Base-by-base conservation (phyloP, 2,888 invertebrate genomes). In the Drosophila pegasa region DNA sequence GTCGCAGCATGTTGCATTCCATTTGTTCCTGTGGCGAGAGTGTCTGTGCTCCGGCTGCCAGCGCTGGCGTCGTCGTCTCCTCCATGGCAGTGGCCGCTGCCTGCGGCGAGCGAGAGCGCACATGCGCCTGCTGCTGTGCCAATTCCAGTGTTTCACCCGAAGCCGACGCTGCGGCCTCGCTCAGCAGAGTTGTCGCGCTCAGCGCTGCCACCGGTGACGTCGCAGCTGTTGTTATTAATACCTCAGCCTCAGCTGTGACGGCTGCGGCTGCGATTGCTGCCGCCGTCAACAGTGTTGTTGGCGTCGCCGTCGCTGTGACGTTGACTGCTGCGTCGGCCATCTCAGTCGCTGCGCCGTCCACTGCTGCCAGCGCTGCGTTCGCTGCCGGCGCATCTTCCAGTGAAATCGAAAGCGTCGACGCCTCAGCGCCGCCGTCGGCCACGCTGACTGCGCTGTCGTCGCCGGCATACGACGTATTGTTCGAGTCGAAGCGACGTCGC, bases 401-500 rank as follows among this genome's bases (percentile, higher is more conserved):
- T 57, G 89, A 80, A 72, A 78, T 61, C 52, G 88, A 85, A 72
- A 79, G 71, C 52, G 84, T 75, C 20, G 74, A 55, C 54, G 72
- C 25, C 16, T 56, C 37, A 12, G 52, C 52, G 1, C 14, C 56
- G 48, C 59, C 63, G 18, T 52, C 73, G 14, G 22, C 59, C 9
- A 10, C 73, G n/a, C 22, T 47, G 38, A 18, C 31, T 12, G 25
- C 56, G 12, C 47, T 41, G 41, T 80, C 90, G 41, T 89, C 87
- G 58, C 75, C 71, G 10, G 67, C 78, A 33, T 83, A 80, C 47
- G 88, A 88, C 6, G 82, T 88, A 29, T 88, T 91, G 16, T 87
- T 83, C 22, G 91, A 91, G 68, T 89, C 91, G 65, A 88, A 82
- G 45, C 92, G 90, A 7, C 91, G 87, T 12, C 90, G 89, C 78